A percentile compares a stretch with the other conserved stretches of the same genome.
These are phyloP conservation scores for Gallinago paraguaiae DNA, from an alignment of 2,113 vertebrate species.

Conservation along the genomic window DNA sequence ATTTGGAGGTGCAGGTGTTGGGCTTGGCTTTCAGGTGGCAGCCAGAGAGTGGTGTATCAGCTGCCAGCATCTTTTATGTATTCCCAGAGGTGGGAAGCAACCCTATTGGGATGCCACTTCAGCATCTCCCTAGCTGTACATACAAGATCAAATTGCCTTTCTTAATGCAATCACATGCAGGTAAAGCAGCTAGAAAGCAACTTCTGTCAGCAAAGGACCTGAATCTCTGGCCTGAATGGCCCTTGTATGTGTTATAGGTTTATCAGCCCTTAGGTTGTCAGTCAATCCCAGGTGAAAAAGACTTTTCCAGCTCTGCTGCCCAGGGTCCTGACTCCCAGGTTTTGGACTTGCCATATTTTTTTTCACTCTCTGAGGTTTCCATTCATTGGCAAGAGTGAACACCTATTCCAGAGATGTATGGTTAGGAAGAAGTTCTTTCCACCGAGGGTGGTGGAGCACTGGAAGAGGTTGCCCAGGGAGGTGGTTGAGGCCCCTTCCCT, in stretches of 20 bases:
- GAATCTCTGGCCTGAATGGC: background rate
- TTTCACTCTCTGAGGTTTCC: background rate
- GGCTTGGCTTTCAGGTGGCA: background rate
- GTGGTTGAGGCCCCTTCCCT: too few relatives aligned
- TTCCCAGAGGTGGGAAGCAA: background rate
- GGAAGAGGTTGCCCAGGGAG: too few relatives aligned
- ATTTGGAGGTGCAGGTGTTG: background rate
- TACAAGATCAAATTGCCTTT: background rate
- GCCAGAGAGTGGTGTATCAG: too few relatives aligned
- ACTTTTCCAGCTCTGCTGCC: background rate
- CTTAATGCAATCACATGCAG: background rate
- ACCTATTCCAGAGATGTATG: background rate
- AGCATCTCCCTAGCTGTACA: background rate
- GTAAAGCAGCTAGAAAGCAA: background rate
- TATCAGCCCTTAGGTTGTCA: background rate
- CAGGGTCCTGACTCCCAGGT: background rate
- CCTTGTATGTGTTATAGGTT: background rate
- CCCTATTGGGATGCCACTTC: background rate
- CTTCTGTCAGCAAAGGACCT: background rate
- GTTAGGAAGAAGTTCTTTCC: too few relatives aligned
- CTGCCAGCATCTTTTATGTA: background rate
- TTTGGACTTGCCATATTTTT: background rate
- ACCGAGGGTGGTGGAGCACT: too few relatives aligned
- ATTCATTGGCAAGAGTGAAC: too few relatives aligned
- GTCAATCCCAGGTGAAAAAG: background rate